Evolutionary conservation across 2,113 vertebrate species (phyloP), one percentile per base, ranked within the genome.

Genomic region (Carassius auratus): DNA sequence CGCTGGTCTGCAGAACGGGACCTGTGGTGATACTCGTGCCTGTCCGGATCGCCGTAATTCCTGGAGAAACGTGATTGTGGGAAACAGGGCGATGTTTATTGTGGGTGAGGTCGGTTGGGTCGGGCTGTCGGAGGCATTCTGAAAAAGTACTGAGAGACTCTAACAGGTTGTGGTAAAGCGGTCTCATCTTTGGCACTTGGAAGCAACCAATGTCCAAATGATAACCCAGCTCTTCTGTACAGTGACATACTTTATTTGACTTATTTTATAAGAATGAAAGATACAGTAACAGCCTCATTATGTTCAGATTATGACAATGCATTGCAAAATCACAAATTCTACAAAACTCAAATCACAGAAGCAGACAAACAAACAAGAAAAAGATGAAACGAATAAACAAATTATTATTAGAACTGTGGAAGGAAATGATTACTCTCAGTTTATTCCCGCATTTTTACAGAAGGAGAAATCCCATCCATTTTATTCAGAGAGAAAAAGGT

Each of bases 1-100:
- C 96, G 96, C 90, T 98, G 98, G 94, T 99, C 98, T 94, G 97
- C 96, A 93, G 98, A 96, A 95, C 98, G 96, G 97, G 97, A 98
- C 96, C 98, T 97, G 96, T 95, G 96, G 95, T 97, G 97, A 97
- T 98, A 97, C 94, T 96, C 97, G 94, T 98, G 97, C 96, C 97
- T 97, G 96, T 97, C 97, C 96, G 96, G 95, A 94, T 95, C 94
- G 96, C 97, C 96, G 87, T 97, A 98, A 96, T 96, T 97, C 98
- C 98, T 99, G 96, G 93, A 92, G 74, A 83, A 85, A 81, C 15
- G 82, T 68, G 36, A 89, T 64, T 76, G 64, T 75, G 84, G 81
- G 33, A 83, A 61, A 84, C 36, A 87, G 62, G 62, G 45, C 10
- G 45, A 48, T 10, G 45, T 48, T 48, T 48, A 48, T 77, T 66